Percentiles rank a stretch among this genome's conserved stretches.
phyloP scores from a whole-genome alignment of 2,888 invertebrate species.

The Apamea sordens region DNA sequence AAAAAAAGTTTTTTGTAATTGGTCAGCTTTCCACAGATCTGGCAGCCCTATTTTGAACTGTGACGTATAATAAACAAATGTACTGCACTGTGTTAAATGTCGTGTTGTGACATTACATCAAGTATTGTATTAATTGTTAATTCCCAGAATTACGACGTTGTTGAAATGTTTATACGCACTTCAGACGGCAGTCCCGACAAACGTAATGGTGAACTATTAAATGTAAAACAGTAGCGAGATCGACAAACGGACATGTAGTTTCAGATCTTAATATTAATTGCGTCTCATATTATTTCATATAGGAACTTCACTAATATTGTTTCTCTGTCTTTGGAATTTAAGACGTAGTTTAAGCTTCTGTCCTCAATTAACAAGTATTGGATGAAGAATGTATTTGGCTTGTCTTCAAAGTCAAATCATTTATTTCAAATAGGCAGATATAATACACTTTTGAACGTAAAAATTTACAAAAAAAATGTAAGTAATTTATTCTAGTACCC shows the following conservation, averaged over 20 bases:
- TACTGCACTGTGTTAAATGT: conserved; percentile 35
- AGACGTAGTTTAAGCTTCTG: neutral
- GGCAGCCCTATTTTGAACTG: conserved; percentile 19
- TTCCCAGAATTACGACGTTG: conserved; percentile 14
- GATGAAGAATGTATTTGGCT: neutral
- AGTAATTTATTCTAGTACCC: too few relatives aligned
- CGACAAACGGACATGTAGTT: neutral
- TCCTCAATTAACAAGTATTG: neutral
- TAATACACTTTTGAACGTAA: too few relatives aligned
- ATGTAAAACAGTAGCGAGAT: neutral
- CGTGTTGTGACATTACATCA: conserved; percentile 44
- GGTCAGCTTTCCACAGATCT: neutral
- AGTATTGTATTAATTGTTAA: conserved; percentile 30
- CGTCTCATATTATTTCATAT: neutral
- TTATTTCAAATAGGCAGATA: too few relatives aligned
- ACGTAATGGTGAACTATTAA: conserved; percentile 14
- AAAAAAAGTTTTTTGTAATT: neutral
- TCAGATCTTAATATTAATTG: neutral
- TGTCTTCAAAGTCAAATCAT: neutral
- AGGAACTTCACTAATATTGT: neutral
- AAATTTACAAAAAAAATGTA: too few relatives aligned
- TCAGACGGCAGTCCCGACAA: conserved; percentile 12
- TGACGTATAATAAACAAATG: conserved; percentile 32
- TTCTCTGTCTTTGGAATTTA: neutral
- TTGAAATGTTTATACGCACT: conserved; percentile 24